Evolutionary conservation across 2,113 vertebrate genomes (phyloP), one percentile per base, ranked within the genome.

Genomic region (Garra rufa): DNA sequence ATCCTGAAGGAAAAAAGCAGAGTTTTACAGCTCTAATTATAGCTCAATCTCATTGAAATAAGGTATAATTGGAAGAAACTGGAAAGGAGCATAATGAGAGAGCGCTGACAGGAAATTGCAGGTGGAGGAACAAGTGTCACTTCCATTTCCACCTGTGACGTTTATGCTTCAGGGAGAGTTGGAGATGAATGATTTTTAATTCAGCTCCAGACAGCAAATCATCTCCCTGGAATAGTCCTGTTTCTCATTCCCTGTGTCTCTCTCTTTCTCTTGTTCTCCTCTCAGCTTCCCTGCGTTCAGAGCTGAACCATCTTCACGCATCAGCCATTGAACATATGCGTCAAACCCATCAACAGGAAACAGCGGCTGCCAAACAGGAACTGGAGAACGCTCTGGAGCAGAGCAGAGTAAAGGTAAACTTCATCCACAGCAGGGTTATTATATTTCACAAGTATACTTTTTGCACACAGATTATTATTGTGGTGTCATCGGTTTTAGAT

Each of bases 301-400:
- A 99, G 92, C 90, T 99, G 83, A 99, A 99, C 88, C 97, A 98
- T 88, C 96, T 98, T 84, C 98, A 99, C 28, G 97, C 98, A 13
- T 96, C 97, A 44, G 96, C 97, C 83, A 96, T 98, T 83, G 97
- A 99, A 89, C 96, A 98, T 88, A 92, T 99, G 88, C 93, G 95
- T 81, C 97, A 97, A 89, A 96, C 91, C 84, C 97, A 99, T 87
- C 97, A 98, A 8, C 97, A 99, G 85, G 98, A 99, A 91, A 83
- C 96, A 34, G 92, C 95, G 7, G 92, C 94, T 52, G 95, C 95
- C 86, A 96, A 96, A 86, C 88, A 94, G 90, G 97, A 99, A 89
- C 92, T 99, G 81, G 97, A 99, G 89, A 95, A 95, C 70, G 96
- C 95, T 8, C 92, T 97, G 88, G 97, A 99, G 71, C 93, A 95